A percentile compares a stretch with the other conserved stretches of the same genome.
These are phyloP conservation scores for Cynopterus sphinx DNA, from an alignment of 2,797 vertebrate species.

Conservation along the genomic window DNA sequence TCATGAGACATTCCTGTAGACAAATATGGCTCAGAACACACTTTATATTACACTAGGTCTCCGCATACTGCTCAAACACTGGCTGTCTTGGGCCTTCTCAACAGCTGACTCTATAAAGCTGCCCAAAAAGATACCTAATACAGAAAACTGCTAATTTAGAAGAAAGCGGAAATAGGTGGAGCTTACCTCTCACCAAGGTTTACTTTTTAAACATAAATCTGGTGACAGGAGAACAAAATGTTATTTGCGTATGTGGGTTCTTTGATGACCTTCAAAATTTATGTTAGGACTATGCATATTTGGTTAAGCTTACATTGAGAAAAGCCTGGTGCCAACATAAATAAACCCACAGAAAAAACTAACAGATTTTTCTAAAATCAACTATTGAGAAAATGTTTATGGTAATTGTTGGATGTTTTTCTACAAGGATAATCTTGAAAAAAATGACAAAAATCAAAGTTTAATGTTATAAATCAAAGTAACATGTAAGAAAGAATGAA, in stretches of 20 bases:
- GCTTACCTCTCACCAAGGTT: not conserved
- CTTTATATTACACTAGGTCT: not conserved
- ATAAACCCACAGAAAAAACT: not conserved
- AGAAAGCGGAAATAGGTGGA: not conserved
- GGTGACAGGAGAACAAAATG: slow-evolving; percentile 14
- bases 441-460: slow-evolving; percentile 34
- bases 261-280: slow-evolving; percentile 7
- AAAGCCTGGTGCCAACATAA: slow-evolving; percentile 31
- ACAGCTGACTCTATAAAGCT: not conserved
- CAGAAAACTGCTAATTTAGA: not conserved
- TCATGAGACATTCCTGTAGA: not conserved
- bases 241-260: not conserved
- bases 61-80: not conserved
- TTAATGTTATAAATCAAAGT: not conserved
- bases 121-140: not conserved
- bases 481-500: not conserved
- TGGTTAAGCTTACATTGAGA: not conserved
- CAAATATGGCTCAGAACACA: not conserved
- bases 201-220: slow-evolving; percentile 44
- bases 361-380: slow-evolving; percentile 9
- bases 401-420: not conserved
- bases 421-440: not conserved
- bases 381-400: not conserved
- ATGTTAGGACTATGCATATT: not conserved
- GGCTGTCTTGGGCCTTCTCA: not conserved